Conservation (phyloP, 2,797 vertebrate species). For the Caiman crocodilus region DNA sequence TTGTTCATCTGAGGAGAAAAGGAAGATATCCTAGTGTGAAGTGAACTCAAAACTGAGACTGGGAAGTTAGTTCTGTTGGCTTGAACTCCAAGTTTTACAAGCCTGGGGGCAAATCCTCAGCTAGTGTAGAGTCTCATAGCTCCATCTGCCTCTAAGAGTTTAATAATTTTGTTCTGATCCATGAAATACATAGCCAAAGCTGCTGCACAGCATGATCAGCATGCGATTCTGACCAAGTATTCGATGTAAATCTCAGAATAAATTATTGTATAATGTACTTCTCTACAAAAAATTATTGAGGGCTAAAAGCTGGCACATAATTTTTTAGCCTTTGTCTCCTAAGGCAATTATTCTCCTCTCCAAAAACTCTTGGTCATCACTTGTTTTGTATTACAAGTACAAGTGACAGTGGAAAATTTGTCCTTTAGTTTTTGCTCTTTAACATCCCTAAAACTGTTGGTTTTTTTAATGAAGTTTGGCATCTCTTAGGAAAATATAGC, state of each 20-base stretch:
- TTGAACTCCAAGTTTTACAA: conserved; percentile 11
- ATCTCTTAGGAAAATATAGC: neutral
- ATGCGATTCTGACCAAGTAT: conserved; percentile 33
- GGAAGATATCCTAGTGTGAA: neutral
- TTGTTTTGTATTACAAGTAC: neutral
- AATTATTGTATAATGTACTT: conserved; percentile 45
- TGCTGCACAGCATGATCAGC: conserved; percentile 17
- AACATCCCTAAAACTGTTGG: neutral
- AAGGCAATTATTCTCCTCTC: neutral
- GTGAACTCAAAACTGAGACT: neutral
- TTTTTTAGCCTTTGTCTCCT: conserved; percentile 13
- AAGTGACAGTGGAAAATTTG: too few relatives aligned
- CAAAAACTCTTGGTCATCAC: neutral
- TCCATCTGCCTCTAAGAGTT: conserved; percentile 4
- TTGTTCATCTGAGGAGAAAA: conserved; percentile 26
- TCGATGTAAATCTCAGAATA: conserved; percentile 38
- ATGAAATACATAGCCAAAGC: neutral
- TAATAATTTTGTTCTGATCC: conserved; percentile 35
- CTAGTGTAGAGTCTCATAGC: conserved; percentile 38
- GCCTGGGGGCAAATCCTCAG: conserved; percentile 1
- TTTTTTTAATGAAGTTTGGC: neutral
- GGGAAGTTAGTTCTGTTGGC: conserved; percentile 6
- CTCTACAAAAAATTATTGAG: conserved; percentile 32
- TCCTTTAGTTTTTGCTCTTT: neutral
- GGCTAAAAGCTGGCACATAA: conserved; percentile 22